Evolutionary conservation across 2,797 vertebrate species (phyloP).

Genomic region (Aeoliscus strigatus): DNA sequence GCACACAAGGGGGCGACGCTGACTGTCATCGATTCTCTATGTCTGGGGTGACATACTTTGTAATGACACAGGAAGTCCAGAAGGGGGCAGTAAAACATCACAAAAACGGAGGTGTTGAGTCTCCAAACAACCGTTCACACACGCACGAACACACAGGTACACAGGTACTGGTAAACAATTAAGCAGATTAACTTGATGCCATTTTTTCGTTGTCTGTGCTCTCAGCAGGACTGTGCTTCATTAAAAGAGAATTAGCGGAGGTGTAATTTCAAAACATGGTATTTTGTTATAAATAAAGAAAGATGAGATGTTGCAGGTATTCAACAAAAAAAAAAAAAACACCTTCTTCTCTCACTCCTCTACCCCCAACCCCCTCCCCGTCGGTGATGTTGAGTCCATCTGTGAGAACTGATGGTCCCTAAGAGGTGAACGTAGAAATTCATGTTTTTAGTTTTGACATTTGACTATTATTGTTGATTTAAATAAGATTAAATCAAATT

Average conservation of each 20-base stretch:
- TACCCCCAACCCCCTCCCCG: too few species aligned
- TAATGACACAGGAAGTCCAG: conserved; percentile 17
- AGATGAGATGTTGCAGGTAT: too few species aligned
- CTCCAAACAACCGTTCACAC: conserved; percentile 7
- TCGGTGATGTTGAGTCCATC: too few species aligned
- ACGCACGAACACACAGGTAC: conserved; percentile 6
- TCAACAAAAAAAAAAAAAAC: too few species aligned
- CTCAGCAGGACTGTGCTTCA: conserved; percentile 17
- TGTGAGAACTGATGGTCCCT: too few species aligned
- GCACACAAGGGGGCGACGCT: conserved; percentile 58
- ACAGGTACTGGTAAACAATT: conserved; percentile 38
- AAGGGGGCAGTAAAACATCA: conserved; percentile 60
- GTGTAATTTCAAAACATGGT: conserved; percentile 7
- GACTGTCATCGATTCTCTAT: conserved; percentile 10
- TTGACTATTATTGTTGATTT: too few species aligned
- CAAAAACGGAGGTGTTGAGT: neutral
- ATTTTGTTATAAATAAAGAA: too few species aligned
- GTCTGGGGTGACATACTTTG: neutral
- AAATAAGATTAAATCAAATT: too few species aligned
- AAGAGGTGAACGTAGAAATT: too few species aligned
- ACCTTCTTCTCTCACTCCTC: too few species aligned
- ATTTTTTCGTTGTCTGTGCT: conserved; percentile 35
- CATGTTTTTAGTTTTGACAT: too few species aligned
- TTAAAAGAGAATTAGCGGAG: conserved; percentile 15
- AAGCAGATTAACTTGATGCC: conserved; percentile 41